These are phyloP conservation scores for Saturnia pavonia DNA, from an alignment of 2,888 invertebrate species.

Conservation along the genomic window DNA sequence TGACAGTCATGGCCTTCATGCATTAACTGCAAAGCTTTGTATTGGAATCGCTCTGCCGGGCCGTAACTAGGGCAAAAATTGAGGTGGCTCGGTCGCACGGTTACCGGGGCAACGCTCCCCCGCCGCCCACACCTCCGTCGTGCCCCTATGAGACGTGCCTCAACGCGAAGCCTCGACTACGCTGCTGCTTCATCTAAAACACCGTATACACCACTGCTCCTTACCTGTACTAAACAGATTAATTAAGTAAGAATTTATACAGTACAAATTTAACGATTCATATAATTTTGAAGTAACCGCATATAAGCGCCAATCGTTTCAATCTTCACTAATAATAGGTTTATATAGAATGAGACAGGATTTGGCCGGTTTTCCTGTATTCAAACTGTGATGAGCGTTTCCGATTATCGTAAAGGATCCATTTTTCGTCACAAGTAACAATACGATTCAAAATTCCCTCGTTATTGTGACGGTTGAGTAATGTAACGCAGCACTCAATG, in stretches of 20 bases:
- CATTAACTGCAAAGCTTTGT: constrained; percentile 39
- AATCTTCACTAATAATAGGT: too few species aligned
- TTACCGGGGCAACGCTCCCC: constrained; percentile 52
- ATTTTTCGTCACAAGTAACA: too few species aligned
- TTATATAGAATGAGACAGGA: too few species aligned
- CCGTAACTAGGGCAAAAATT: constrained; percentile 68
- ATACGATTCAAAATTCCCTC: too few species aligned
- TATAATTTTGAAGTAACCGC: too few species aligned
- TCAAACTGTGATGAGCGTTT: too few species aligned
- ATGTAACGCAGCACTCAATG: too few species aligned
- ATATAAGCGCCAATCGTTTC: too few species aligned
- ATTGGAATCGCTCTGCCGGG: constrained; percentile 46
- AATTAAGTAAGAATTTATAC: background rate
- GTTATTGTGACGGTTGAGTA: too few species aligned
- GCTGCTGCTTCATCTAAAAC: constrained; percentile 17
- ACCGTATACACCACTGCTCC: background rate
- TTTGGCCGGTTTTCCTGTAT: too few species aligned
- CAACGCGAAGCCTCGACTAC: constrained; percentile 25
- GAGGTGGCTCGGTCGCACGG: constrained; percentile 51
- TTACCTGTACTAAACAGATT: background rate
- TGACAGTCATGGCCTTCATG: constrained; percentile 20
- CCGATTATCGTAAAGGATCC: too few species aligned
- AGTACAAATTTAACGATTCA: too few species aligned
- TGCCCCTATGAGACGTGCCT: constrained; percentile 26
- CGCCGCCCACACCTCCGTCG: constrained; percentile 28